Conservation (phyloP, 2,888 invertebrate genomes). For the Drosophila phalerata region DNA sequence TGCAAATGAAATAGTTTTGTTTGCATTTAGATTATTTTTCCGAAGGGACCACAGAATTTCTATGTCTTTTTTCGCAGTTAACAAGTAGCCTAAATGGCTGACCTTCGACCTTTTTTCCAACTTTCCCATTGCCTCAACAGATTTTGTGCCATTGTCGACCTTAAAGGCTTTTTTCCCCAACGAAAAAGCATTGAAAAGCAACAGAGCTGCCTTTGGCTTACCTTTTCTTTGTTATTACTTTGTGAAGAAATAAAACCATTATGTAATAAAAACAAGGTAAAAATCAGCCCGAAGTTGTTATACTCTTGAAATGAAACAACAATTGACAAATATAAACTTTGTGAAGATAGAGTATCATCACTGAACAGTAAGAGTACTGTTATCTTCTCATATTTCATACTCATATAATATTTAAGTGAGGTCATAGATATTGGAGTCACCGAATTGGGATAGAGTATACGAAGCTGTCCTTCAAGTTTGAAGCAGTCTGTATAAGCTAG, state of each 20-base stretch:
- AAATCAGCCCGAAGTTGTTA: slow-evolving; percentile 1
- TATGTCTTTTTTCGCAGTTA: slow-evolving; percentile 12
- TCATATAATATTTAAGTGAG: not conserved
- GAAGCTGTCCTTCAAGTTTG: not conserved
- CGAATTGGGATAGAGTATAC: not conserved
- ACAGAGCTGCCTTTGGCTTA: slow-evolving; percentile 1
- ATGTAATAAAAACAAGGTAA: slow-evolving; percentile 25
- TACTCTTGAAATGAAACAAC: not conserved
- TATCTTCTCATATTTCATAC: not conserved
- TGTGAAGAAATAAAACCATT: slow-evolving; percentile 25
- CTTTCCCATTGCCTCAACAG: slow-evolving; percentile 15
- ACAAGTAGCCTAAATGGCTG: slow-evolving; percentile 39
- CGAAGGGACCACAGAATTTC: slow-evolving; percentile 14
- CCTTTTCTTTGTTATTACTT: slow-evolving; percentile 21
- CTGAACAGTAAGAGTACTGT: not conserved
- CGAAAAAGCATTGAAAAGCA: slow-evolving; percentile 9
- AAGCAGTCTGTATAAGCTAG: not conserved
- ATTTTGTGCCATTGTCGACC: slow-evolving; percentile 39
- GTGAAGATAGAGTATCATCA: not conserved
- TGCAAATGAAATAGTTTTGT: slow-evolving; percentile 52
- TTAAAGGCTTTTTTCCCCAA: slow-evolving; percentile 26
- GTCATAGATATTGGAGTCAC: not conserved
- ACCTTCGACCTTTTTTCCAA: slow-evolving; percentile 41
- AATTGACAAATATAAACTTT: not conserved
- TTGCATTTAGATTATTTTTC: slow-evolving; percentile 74